Percentiles rank a stretch among this genome's conserved stretches.
Evolutionary conservation across 2,888 invertebrate species (phyloP).

Genomic region (Ectropis crepuscularia): DNA sequence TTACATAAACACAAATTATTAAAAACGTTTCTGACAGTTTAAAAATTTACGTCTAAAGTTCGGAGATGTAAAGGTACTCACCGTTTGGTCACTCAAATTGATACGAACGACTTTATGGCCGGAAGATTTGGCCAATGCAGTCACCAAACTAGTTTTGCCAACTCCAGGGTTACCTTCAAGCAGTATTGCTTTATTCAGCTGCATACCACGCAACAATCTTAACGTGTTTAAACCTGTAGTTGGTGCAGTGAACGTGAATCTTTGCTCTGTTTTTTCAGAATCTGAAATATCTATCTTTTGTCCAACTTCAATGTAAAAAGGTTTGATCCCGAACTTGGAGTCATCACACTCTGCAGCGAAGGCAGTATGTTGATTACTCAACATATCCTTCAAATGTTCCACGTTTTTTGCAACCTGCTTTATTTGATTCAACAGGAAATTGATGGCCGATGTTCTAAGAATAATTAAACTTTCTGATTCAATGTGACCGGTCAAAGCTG

Average conservation of each 20-base stretch:
- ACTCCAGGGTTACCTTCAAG: constrained; percentile 99
- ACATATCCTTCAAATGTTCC: constrained; percentile 58
- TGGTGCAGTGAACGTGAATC: constrained; percentile 90
- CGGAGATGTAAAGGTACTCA: constrained; percentile 68
- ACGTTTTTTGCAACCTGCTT: constrained; percentile 68
- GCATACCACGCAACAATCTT: constrained; percentile 94
- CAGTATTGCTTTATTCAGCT: constrained; percentile 95
- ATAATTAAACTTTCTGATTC: constrained; percentile 78
- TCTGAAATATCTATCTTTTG: constrained; percentile 48
- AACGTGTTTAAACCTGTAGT: constrained; percentile 93
- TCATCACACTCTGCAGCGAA: constrained; percentile 66
- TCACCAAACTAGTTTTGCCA: constrained; percentile 98
- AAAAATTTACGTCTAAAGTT: background rate
- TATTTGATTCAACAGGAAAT: constrained; percentile 84
- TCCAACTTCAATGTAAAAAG: constrained; percentile 89
- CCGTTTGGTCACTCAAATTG: constrained; percentile 99
- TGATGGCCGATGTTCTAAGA: constrained; percentile 81
- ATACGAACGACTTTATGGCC: constrained; percentile 95
- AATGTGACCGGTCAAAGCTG: constrained; percentile 90
- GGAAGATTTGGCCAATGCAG: constrained; percentile 93
- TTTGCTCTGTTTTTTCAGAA: constrained; percentile 53
- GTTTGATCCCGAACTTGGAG: constrained; percentile 88
- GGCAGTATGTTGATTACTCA: constrained; percentile 61
- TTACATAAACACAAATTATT: constrained; percentile 19
- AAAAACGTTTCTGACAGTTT: background rate